Evolutionary conservation across 1,140 invertebrate genomes (phyloP), one percentile per base, ranked within the genome.

Genomic region (Calliopsis andreniformis): DNA sequence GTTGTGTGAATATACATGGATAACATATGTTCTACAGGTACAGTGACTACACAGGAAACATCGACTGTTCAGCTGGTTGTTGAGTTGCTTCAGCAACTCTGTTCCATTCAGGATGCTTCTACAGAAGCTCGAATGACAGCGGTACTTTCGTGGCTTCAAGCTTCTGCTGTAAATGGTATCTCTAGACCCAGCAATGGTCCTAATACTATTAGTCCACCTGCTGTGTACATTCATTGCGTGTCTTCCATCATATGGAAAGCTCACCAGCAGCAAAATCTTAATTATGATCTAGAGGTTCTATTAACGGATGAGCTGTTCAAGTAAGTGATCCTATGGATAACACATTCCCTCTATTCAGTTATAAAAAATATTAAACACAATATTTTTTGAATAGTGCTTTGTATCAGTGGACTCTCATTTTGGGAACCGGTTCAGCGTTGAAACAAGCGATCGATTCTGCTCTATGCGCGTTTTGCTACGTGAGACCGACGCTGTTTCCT

Each of bases 401-500:
- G 8, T 97, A 95, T 86, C 93, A 94, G n/a, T 97, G 97, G 95
- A 95, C 96, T 8, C 92, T 94, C 20, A 90, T 93, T 5, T 92
- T 96, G 53, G 93, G 94, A 53, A 93, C 94, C 12, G 93, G 94
- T 49, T 94, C 94, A 30, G 93, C 95, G 1, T 90, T 98, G 49
- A 98, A 98, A 91, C 94, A 95, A 86, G 94, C 97, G 1, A 92
- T 98, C 1, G 96, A 96, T 88, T 93, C 95, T 83, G 93, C 97
- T 6, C 89, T 98, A 16, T 98, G 97, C 87, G 95, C 97, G 0
- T 93, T 97, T 78, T 98, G 97, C 88, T 96, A 95, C 87, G 96
- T 97, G 35, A 94, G 95, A 76, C 95, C 97, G 0, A 94, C 95
- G 55, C 91, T 96, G 25, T 98, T 97, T 80, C 94, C 94, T 28